Base-by-base conservation (phyloP, 2,797 vertebrate species). In the Okamejei kenojei region DNA sequence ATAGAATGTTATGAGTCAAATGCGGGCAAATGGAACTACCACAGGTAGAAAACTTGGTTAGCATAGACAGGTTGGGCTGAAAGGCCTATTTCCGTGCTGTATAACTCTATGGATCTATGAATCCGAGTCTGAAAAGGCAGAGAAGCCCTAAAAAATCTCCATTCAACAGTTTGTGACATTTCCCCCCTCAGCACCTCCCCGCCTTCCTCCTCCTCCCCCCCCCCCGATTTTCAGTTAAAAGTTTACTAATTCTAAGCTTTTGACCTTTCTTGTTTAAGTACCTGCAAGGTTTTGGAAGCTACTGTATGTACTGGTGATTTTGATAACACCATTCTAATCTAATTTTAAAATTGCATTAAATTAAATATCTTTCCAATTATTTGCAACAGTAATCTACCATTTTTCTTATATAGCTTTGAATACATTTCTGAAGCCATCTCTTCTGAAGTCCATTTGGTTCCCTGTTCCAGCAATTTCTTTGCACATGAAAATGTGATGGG, bases 361-460 rank as follows among this genome's bases (percentile, higher is more conserved):
- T 92, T 92, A 76, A 92, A 92, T 54, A 76, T 38, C 68, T 54
- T 26, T 35, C 65, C 73, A 92, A 74, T 92, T 74, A 92, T 92
- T 92, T 92, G 38, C 71, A 92, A n/a, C 17, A 92, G 21, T 76
- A 92, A 92, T 92, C 71, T 76, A 58, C 54, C 38, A 92, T 91
- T 91, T 91, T 71, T 90, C 38, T 73, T 71, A 91, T 38, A 92
- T 58, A 38, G 13, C 38, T 54, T 92, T 92, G 71, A 92, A 92
- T 92, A 92, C 38, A 92, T 92, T 92, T 92, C 90, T 92, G 38
- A 92, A 92, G 71, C 13, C 38, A 58, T 54, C 23, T 92, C 90
- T 76, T 92, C 90, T 92, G 71, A 92, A 92, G 71, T 76, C 90
- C 90, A 92, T 92, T 92, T 92, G 73, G 26, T 92, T 92, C 90